Evolutionary conservation across 2,888 invertebrate species (phyloP), one percentile per base, ranked within the genome.

Genomic region (Hybos culiciformis): DNA sequence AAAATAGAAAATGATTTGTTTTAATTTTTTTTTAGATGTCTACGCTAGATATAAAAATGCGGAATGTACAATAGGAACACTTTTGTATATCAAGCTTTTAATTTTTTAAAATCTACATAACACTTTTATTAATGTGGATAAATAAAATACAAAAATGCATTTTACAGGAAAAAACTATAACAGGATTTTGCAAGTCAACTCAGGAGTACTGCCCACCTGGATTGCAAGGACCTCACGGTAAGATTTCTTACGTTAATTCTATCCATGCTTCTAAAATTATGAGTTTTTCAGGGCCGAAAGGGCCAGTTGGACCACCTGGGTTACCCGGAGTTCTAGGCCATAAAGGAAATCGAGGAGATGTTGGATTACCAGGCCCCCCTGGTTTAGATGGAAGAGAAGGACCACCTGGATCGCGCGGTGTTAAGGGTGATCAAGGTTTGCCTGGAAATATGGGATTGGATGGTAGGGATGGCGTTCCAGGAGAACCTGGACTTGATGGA

Each of bases 391-490:
- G 66, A 5, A 49, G 55, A 12, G 47, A 51, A 41, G 66, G 66
- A 5, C 50, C 55, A 1, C 14, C 54, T 0, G 66, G 67, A 3
- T 57, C 63, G 1, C 54, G 63, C 1, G 67, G 67, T 1, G 62
- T 62, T 4, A 67, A 67, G 48, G 66, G 66, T 31, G 59, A 64
- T 46, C 53, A 58, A 61, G 84, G 84, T 21, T 75, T 78, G 52
- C 75, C 79, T 26, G 84, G 84, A 0, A 76, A 76, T 36, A 72
- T 77, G 1, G 84, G 84, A 0, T 63, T 90, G 2, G 91, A 92
- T 56, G 92, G 91, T 0, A 70, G 87, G 42, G 88, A 91, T 53
- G 91, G 91, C 4, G 78, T 91, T 1, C 90, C 91, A 0, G 92
- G 92, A 0, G 88, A 88, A 55, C 91, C 91, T 0, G 91, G 92